Conservation (phyloP, 2,888 invertebrate species). For the Dasypolia templi region DNA sequence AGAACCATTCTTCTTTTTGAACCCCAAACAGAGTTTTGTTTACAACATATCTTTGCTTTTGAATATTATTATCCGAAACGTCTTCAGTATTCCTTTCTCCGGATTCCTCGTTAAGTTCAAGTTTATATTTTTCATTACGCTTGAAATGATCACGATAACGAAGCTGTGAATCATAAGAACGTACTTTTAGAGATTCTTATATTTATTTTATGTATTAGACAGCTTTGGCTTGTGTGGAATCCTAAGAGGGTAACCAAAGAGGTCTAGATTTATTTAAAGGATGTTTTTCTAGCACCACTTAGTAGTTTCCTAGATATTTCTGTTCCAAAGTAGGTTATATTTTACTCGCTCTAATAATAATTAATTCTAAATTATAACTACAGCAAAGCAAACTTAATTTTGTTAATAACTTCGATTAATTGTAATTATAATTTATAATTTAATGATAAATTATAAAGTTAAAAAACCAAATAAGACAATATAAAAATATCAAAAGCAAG, state of each 20-base stretch:
- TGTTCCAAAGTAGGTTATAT: too few relatives aligned
- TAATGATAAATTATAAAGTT: too few relatives aligned
- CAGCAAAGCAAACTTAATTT: background rate
- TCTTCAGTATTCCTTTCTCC: slow-evolving; percentile 33
- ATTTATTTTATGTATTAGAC: slow-evolving; percentile 21
- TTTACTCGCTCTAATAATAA: background rate
- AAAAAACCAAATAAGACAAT: too few relatives aligned
- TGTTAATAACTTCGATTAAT: too few relatives aligned
- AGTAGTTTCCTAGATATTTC: background rate
- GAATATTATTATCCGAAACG: slow-evolving; percentile 27
- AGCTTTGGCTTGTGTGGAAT: slow-evolving; percentile 14
- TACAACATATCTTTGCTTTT: slow-evolving; percentile 21
- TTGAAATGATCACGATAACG: slow-evolving; percentile 55
- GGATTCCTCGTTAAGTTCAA: slow-evolving; percentile 35
- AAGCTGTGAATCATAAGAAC: slow-evolving; percentile 42
- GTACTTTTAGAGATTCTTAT: background rate
- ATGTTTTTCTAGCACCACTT: slow-evolving; percentile 7
- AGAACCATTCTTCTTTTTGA: background rate
- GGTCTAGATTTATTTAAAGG: background rate
- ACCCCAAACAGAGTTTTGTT: background rate
- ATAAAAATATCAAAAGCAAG: too few relatives aligned
- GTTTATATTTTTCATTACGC: slow-evolving; percentile 51
- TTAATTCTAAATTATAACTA: background rate
- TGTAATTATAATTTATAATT: too few relatives aligned
- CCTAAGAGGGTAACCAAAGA: background rate